Evolutionary conservation across 1,140 invertebrate species (phyloP).

Genomic region (Rhopalosiphum maidis): DNA sequence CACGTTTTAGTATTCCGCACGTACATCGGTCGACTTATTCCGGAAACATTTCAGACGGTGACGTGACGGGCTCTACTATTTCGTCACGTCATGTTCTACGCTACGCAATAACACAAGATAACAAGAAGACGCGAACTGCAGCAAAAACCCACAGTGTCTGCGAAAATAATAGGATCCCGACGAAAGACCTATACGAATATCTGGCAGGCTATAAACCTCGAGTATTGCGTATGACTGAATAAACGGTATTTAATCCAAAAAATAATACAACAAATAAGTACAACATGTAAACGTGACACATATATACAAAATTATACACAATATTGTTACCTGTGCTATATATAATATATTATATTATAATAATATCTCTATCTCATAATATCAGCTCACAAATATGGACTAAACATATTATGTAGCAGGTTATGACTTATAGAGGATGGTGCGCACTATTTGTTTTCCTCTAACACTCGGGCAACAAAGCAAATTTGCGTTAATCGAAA

Average conservation of each 20-base stretch:
- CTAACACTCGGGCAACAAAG: no score
- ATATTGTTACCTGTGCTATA: background rate
- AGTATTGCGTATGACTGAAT: background rate
- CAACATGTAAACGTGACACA: background rate
- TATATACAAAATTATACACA: background rate
- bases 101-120: background rate
- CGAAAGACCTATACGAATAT: background rate
- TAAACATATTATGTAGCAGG: no score
- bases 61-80: background rate
- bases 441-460: no score
- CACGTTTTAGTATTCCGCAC: background rate
- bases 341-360: background rate
- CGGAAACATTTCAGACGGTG: background rate
- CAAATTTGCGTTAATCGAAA: no score
- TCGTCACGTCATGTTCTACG: no score
- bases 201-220: background rate
- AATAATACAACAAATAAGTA: background rate
- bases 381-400: no score
- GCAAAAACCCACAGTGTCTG: background rate
- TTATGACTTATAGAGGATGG: background rate
- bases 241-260: slow-evolving; percentile 28
- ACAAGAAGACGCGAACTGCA: background rate
- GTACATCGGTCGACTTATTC: background rate
- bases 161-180: background rate
- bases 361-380: no score